These are phyloP conservation scores for Nasua narica DNA, from an alignment of 2,797 vertebrate genomes.

Conservation along the genomic window DNA sequence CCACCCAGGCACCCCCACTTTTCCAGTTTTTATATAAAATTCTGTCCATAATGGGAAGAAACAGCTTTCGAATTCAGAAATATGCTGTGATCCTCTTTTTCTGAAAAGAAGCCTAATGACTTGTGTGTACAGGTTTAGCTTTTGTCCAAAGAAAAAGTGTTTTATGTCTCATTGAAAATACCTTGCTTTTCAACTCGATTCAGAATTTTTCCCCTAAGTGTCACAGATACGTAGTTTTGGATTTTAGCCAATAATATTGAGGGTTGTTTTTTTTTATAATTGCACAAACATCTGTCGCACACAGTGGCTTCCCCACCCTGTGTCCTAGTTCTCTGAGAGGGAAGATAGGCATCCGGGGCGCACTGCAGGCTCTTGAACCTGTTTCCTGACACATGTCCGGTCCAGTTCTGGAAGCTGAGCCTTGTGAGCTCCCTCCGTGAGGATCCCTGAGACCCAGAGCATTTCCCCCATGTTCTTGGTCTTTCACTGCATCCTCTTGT, in stretches of 20 bases:
- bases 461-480: constrained; percentile 23
- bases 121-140: neutral
- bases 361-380: constrained; percentile 64
- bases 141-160: neutral
- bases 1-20: too few relatives aligned
- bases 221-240: neutral
- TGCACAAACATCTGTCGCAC: neutral
- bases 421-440: constrained; percentile 81
- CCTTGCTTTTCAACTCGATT: neutral
- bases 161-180: neutral
- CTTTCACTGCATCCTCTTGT: constrained; percentile 24
- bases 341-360: constrained; percentile 53
- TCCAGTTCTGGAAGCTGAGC: constrained; percentile 76
- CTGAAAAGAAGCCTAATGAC: neutral
- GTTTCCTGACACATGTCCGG: constrained; percentile 78
- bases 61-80: neutral
- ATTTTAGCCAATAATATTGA: neutral
- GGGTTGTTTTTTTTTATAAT: neutral
- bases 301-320: neutral
- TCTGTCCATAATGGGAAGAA: neutral
- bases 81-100: neutral
- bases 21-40: neutral
- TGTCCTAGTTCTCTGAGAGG: constrained; percentile 31
- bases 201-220: neutral
- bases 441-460: constrained; percentile 69